Evolutionary conservation across 2,113 vertebrate genomes (phyloP).

Genomic region (Mus pahari): DNA sequence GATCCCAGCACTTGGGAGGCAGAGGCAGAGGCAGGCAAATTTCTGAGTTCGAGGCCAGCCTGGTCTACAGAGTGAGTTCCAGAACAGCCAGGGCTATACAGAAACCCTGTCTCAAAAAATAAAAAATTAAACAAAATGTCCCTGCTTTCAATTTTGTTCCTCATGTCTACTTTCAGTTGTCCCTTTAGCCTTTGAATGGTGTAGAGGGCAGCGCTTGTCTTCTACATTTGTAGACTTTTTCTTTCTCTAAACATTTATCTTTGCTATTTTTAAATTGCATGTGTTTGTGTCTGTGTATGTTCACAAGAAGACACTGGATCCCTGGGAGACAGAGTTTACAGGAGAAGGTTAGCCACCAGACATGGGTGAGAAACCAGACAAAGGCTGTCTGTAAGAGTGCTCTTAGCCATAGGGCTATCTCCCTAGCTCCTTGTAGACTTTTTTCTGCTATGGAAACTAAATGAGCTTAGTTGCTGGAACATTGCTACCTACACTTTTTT

Average conservation of each 20-base stretch:
- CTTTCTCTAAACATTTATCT: not conserved
- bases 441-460: not conserved
- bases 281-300: not conserved
- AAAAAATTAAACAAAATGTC: too few relatives aligned
- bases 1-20: too few relatives aligned
- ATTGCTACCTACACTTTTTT: not conserved
- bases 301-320: not conserved
- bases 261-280: not conserved
- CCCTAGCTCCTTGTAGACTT: not conserved
- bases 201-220: conserved; percentile 18
- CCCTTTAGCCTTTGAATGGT: not conserved
- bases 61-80: too few relatives aligned
- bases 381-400: not conserved
- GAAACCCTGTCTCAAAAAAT: too few relatives aligned
- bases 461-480: not conserved
- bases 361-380: not conserved
- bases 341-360: not conserved
- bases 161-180: not conserved
- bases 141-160: conserved; percentile 8
- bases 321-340: not conserved
- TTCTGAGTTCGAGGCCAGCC: too few relatives aligned
- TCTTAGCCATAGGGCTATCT: not conserved
- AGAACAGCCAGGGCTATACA: too few relatives aligned
- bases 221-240: conserved; percentile 37
- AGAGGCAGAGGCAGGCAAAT: too few relatives aligned